Percentiles rank a stretch among this genome's conserved stretches.
Conservation (phyloP, 2,888 invertebrate species). For the Halictus ligatus region DNA sequence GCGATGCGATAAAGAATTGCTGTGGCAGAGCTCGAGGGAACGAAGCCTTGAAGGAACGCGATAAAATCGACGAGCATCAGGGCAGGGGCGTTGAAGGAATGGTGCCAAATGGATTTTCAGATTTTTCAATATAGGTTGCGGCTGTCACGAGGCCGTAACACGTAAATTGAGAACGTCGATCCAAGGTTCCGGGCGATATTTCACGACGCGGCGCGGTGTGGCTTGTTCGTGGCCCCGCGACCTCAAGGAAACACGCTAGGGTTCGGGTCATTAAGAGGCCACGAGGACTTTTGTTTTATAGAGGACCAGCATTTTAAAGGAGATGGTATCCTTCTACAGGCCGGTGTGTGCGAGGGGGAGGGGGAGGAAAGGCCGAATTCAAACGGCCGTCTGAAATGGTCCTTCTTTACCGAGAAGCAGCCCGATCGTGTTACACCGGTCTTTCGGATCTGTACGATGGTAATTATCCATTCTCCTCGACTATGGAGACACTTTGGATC, state of each 20-base stretch:
- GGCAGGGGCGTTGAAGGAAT: not conserved
- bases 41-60: not conserved
- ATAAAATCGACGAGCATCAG: not conserved
- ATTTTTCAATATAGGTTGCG: constrained; percentile 6
- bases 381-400: constrained; percentile 68
- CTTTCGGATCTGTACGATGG: constrained; percentile 63
- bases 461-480: constrained; percentile 64
- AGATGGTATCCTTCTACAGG: constrained; percentile 68
- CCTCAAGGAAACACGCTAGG: constrained; percentile 65
- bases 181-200: constrained; percentile 37
- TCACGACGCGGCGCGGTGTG: constrained; percentile 58
- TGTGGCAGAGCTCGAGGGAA: not conserved
- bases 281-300: constrained; percentile 71
- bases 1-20: not conserved
- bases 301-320: constrained; percentile 67
- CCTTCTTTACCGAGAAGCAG: constrained; percentile 70
- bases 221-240: constrained; percentile 50
- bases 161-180: constrained; percentile 26
- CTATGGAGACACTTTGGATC: constrained; percentile 68
- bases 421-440: constrained; percentile 72
- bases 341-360: constrained; percentile 15
- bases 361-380: constrained; percentile 70
- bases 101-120: constrained; percentile 6
- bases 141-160: not conserved
- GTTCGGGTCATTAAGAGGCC: constrained; percentile 68